Percentiles rank a stretch among this genome's conserved stretches.
Conservation (phyloP, 2,888 invertebrate species). For the Drosophila infuscata region DNA sequence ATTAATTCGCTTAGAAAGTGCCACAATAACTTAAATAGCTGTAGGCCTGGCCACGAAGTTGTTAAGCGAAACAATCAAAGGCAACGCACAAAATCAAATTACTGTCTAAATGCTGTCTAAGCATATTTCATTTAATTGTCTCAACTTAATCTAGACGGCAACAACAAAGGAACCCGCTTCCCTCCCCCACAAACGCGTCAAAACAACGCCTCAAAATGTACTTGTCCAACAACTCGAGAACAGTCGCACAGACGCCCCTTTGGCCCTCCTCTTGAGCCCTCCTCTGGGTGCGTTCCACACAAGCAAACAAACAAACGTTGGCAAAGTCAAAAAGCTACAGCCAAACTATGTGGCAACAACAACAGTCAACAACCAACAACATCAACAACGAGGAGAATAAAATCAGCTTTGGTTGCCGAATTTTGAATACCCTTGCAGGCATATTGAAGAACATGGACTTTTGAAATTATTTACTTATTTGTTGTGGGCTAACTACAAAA, state of each 20-base stretch:
- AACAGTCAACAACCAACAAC: conserved; percentile 30
- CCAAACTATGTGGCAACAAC: conserved; percentile 57
- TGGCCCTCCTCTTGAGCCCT: background rate
- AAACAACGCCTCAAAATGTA: conserved; percentile 72
- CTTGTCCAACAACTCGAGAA: conserved; percentile 44
- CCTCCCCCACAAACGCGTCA: conserved; percentile 52
- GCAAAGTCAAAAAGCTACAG: conserved; percentile 54
- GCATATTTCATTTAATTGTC: conserved; percentile 67
- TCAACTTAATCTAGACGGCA: conserved; percentile 56
- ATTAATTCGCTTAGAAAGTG: background rate
- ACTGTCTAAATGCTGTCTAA: conserved; percentile 74
- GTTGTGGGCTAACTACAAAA: background rate
- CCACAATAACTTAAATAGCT: conserved; percentile 8
- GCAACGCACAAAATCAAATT: conserved; percentile 70
- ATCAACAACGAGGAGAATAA: conserved; percentile 20
- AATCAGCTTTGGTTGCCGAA: background rate
- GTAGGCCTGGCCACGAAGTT: conserved; percentile 2
- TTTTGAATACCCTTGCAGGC: conserved; percentile 7
- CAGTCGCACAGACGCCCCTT: conserved; percentile 21
- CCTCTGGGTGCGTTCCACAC: conserved; percentile 5
- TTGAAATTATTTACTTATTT: background rate
- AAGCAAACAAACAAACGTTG: conserved; percentile 57
- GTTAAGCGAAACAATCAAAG: conserved; percentile 42
- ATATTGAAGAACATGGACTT: background rate
- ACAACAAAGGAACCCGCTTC: conserved; percentile 31